Conservation (phyloP, 2,113 vertebrate genomes). For the Dissostichus mawsoni region DNA sequence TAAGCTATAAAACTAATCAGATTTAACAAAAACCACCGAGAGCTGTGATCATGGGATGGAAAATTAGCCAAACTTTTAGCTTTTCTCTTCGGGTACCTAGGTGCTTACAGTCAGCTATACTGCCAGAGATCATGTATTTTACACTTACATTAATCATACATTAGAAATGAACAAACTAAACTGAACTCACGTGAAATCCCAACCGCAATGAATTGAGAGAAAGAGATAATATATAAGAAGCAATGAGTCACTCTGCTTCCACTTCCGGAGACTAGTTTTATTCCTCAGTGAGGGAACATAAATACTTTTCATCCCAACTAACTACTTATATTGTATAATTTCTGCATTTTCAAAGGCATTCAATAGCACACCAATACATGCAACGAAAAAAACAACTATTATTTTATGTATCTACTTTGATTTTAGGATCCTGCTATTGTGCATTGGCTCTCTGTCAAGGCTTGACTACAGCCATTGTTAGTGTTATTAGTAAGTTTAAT, state of each 20-base stretch:
- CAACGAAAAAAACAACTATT: neutral
- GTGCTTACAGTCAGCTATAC: accelerated
- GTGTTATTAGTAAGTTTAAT: no score
- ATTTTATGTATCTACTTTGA: no score
- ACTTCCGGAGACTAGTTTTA: conserved; percentile 19
- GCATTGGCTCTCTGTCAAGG: no score
- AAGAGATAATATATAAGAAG: accelerated
- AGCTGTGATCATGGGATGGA: no score
- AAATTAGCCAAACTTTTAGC: neutral
- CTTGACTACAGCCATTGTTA: no score
- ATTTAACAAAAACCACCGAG: no score
- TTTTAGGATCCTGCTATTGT: no score
- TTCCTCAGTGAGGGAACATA: neutral
- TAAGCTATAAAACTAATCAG: neutral
- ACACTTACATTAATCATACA: neutral
- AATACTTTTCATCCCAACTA: neutral
- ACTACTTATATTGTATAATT: neutral
- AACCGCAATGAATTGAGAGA: neutral
- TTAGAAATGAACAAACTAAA: conserved; percentile 29
- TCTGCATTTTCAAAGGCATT: neutral
- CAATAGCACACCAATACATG: neutral
- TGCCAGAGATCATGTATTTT: neutral
- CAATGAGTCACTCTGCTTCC: conserved; percentile 29
- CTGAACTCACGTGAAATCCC: conserved; percentile 73
- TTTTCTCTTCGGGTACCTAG: neutral